These are phyloP conservation scores for Platyrinchus mystaceus DNA, from an alignment of 2,797 vertebrate species.

Conservation along the genomic window DNA sequence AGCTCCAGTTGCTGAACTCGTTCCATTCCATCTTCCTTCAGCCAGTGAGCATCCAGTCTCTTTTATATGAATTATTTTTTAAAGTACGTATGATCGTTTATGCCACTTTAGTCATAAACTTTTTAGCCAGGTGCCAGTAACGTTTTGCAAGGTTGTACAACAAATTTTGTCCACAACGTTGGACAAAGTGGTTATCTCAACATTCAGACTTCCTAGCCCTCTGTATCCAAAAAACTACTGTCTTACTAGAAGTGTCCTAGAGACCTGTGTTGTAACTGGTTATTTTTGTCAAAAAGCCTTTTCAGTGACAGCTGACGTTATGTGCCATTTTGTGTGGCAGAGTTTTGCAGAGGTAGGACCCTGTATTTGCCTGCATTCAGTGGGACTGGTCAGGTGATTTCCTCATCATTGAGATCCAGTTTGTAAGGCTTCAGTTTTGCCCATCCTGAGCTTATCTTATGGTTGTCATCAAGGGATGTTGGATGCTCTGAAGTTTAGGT, in stretches of 20 bases:
- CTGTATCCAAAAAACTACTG: not conserved
- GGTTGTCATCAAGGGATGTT: not conserved
- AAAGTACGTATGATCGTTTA: not conserved
- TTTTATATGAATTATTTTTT: not conserved
- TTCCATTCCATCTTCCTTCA: not conserved
- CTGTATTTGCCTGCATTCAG: not conserved
- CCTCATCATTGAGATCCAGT: not conserved
- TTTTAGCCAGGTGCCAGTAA: not conserved
- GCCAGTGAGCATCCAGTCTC: not conserved
- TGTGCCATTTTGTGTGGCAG: not conserved
- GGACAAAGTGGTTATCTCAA: not conserved
- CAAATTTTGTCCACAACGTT: not conserved
- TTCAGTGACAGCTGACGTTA: not conserved
- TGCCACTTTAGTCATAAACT: not conserved
- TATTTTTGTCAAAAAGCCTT: not conserved
- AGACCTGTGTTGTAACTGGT: not conserved
- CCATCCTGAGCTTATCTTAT: fast-evolving
- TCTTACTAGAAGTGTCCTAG: not conserved
- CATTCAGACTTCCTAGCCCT: not conserved
- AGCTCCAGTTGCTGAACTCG: not conserved
- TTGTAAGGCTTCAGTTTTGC: not conserved
- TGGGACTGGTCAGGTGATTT: not conserved
- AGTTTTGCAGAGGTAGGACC: not conserved
- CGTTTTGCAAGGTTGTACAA: not conserved
- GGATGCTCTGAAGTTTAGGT: not conserved